These are phyloP conservation scores for Drosophila watanabei DNA, from an alignment of 1,140 invertebrate genomes.

Conservation along the genomic window DNA sequence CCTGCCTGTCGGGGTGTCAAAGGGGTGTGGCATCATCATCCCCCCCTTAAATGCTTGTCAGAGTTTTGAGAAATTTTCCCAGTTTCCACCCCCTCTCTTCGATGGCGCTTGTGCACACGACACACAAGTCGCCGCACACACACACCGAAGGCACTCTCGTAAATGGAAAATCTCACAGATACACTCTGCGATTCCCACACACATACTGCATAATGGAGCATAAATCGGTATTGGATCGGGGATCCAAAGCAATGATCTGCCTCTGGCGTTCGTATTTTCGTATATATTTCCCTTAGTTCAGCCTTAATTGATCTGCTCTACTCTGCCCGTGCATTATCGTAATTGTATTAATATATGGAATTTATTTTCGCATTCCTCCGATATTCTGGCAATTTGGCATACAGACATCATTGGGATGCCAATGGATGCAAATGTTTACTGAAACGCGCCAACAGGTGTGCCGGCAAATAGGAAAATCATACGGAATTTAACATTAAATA, in stretches of 20 bases:
- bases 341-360: constrained; percentile 46
- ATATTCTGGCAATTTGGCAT: constrained; percentile 34
- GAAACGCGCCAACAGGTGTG: constrained; percentile 46
- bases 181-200: constrained; percentile 21
- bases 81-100: constrained; percentile 29
- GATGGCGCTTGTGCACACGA: constrained; percentile 78
- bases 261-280: constrained; percentile 38
- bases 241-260: constrained; percentile 21
- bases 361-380: constrained; percentile 38
- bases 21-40: constrained; percentile 29
- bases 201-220: constrained; percentile 42
- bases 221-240: constrained; percentile 36
- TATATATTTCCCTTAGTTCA: constrained; percentile 22
- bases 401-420: constrained; percentile 49
- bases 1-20: constrained; percentile 41
- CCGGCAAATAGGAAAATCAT: constrained; percentile 14
- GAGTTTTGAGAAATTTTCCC: constrained; percentile 40
- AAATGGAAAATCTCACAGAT: constrained; percentile 25
- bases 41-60: constrained; percentile 29
- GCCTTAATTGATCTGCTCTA: constrained; percentile 47
- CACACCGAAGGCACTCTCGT: constrained; percentile 10
- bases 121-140: constrained; percentile 64
- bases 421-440: constrained; percentile 37
- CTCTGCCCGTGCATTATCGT: constrained; percentile 36
- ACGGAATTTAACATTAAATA: constrained; percentile 5